Evolutionary conservation across 2,888 invertebrate species (phyloP).

Genomic region (Phyllotreta cruciferae): DNA sequence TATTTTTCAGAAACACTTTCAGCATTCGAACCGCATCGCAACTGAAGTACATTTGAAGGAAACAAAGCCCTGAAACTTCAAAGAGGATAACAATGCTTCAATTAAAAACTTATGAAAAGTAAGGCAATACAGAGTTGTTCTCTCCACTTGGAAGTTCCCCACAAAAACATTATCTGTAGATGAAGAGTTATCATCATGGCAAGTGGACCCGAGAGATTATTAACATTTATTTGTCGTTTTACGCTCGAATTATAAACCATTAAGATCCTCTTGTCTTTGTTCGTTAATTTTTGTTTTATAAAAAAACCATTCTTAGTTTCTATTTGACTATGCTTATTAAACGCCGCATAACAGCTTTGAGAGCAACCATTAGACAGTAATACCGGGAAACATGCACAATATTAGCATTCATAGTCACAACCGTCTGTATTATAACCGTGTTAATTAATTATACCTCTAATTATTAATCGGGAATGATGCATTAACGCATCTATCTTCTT

Average conservation of each 20-base stretch:
- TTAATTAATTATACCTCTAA: slow-evolving; percentile 58
- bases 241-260: slow-evolving; percentile 1
- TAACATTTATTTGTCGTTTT: slow-evolving; percentile 20
- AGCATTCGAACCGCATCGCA: no score
- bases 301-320: no score
- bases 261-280: neutral
- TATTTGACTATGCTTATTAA: slow-evolving; percentile 1
- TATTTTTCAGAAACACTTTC: no score
- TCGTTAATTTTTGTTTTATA: slow-evolving; percentile 1
- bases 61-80: slow-evolving; percentile 28
- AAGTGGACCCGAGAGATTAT: slow-evolving; percentile 25
- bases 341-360: slow-evolving; percentile 4
- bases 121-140: slow-evolving; percentile 29
- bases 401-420: slow-evolving; percentile 58
- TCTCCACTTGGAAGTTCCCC: slow-evolving; percentile 27
- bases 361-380: slow-evolving; percentile 4
- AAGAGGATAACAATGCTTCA: slow-evolving; percentile 32
- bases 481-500: slow-evolving; percentile 53
- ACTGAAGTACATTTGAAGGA: neutral
- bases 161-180: slow-evolving; percentile 31
- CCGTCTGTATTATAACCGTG: slow-evolving; percentile 58
- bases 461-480: slow-evolving; percentile 54
- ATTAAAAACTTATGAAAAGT: slow-evolving; percentile 36
- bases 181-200: slow-evolving; percentile 29
- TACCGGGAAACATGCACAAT: slow-evolving; percentile 29